Evolutionary conservation across 2,113 vertebrate species (phyloP).

Genomic region (Nannospalax galili): DNA sequence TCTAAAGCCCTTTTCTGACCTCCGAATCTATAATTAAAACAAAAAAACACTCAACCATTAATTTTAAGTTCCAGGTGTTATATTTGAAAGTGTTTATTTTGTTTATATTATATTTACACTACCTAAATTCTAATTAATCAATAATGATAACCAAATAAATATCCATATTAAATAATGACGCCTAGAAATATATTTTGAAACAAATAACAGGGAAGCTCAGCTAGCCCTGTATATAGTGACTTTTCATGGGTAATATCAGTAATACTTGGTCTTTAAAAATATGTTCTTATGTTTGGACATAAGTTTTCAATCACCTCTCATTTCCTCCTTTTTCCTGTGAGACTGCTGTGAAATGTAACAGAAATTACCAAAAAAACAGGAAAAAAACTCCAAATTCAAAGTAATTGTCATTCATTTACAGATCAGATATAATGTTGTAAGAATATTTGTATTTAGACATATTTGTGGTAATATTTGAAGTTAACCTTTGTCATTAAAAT

Average conservation of each 20-base stretch:
- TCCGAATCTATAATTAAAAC: too few species aligned
- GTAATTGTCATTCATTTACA: neutral
- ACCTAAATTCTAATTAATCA: conserved; percentile 2
- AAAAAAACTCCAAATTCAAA: neutral
- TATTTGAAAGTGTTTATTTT: neutral
- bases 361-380: neutral
- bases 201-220: neutral
- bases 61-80: too few species aligned
- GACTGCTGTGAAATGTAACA: neutral
- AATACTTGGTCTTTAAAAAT: neutral
- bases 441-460: neutral
- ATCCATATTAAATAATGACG: neutral
- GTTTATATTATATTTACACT: neutral
- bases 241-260: neutral
- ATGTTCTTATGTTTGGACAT: neutral
- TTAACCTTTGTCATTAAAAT: neutral
- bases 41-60: too few species aligned
- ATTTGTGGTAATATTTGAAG: neutral
- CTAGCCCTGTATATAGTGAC: neutral
- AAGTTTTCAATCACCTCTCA: neutral
- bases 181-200: conserved; percentile 30
- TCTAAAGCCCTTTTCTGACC: too few species aligned
- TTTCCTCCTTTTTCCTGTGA: neutral
- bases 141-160: neutral
- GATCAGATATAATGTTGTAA: neutral